Percentiles rank a stretch among this genome's conserved stretches.
Evolutionary conservation across 1,140 invertebrate genomes (phyloP).

Genomic region (Halotydeus destructor): DNA sequence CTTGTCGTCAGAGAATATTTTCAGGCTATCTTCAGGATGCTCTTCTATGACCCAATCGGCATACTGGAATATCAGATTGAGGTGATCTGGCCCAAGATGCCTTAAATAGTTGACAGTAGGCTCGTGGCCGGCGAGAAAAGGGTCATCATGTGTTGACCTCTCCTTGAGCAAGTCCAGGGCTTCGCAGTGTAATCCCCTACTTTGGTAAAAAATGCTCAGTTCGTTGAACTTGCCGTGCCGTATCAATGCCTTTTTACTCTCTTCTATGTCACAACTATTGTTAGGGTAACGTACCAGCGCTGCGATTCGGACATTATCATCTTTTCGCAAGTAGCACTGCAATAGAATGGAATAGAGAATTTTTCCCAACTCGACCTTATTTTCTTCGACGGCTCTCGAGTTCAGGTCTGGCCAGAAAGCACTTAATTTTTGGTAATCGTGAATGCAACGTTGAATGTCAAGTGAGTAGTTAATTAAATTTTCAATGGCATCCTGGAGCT

Average conservation of each 20-base stretch:
- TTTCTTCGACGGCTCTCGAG: neutral
- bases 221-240: constrained; percentile 73
- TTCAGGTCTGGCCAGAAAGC: neutral
- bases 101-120: constrained; percentile 78
- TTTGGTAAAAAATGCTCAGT: constrained; percentile 85
- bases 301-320: constrained; percentile 75
- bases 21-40: constrained; percentile 67
- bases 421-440: neutral
- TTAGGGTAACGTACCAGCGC: constrained; percentile 57
- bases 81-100: constrained; percentile 58
- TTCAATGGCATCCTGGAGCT: constrained; percentile 64
- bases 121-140: constrained; percentile 54
- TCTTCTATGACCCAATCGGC: constrained; percentile 72
- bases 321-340: constrained; percentile 88
- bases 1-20: constrained; percentile 83
- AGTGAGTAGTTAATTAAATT: constrained; percentile 74
- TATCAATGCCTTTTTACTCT: constrained; percentile 69
- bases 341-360: constrained; percentile 88
- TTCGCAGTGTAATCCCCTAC: constrained; percentile 71
- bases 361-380: constrained; percentile 52
- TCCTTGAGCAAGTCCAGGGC: constrained; percentile 71
- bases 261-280: constrained; percentile 82
- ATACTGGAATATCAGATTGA: constrained; percentile 82
- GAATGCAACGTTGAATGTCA: constrained; percentile 30
- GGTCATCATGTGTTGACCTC: constrained; percentile 43